Conservation (phyloP, 2,888 invertebrate genomes). For the Pediacus dermestoides region DNA sequence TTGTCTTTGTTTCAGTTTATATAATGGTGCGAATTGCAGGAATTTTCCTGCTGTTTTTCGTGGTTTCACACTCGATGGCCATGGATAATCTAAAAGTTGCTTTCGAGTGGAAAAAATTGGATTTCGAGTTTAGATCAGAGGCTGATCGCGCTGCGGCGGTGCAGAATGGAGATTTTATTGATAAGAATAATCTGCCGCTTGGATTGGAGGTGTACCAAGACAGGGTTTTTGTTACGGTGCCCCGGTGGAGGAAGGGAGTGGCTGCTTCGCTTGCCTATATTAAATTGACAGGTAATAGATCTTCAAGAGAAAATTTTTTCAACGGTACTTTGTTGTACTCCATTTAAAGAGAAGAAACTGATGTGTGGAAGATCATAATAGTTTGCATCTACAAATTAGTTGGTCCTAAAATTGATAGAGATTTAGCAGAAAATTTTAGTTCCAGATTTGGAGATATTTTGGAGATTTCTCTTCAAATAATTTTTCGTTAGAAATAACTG, state of each 20-base stretch:
- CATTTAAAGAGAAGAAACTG: no score
- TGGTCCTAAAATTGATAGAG: not conserved
- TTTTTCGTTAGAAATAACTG: no score
- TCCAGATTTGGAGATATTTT: no score
- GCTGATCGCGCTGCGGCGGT: constrained; percentile 59
- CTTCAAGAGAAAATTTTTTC: constrained; percentile 8
- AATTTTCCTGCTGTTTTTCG: constrained; percentile 2
- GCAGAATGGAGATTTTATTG: constrained; percentile 59
- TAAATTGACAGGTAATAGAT: constrained; percentile 61
- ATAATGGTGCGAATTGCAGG: no score
- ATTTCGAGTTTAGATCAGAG: constrained; percentile 61
- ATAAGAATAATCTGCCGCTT: constrained; percentile 69
- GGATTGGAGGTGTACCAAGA: constrained; percentile 69
- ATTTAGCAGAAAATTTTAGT: no score
- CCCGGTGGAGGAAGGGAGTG: constrained; percentile 72
- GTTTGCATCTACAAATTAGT: not conserved
- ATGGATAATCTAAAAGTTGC: constrained; percentile 67
- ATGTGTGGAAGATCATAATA: no score
- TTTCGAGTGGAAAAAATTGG: constrained; percentile 72
- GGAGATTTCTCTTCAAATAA: no score
- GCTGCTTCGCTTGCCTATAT: constrained; percentile 71
- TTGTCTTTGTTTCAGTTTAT: no score
- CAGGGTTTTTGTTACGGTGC: constrained; percentile 68
- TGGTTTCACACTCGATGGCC: constrained; percentile 22
- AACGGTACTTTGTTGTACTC: no score